Evolutionary conservation across 2,888 invertebrate genomes (phyloP).

Genomic region (Cheilosia impressa): DNA sequence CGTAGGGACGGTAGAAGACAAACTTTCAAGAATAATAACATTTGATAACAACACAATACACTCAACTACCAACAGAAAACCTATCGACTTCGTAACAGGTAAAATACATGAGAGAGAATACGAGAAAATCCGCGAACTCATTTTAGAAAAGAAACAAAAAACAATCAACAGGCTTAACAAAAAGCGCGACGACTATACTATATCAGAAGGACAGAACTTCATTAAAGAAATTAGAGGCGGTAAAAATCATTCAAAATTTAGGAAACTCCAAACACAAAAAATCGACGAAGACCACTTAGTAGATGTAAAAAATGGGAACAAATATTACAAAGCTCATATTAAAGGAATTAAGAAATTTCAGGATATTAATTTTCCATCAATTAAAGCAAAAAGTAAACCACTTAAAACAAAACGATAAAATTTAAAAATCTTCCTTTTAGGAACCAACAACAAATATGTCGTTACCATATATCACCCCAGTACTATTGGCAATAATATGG

Average conservation of each 20-base stretch:
- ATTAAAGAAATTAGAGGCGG: conserved; percentile 48
- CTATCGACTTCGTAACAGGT: conserved; percentile 72
- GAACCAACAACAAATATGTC: too few relatives aligned
- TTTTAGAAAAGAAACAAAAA: conserved; percentile 61
- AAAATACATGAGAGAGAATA: conserved; percentile 63
- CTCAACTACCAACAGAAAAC: conserved; percentile 58
- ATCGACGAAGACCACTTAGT: too few relatives aligned
- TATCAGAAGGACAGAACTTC: conserved; percentile 8
- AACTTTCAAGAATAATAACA: conserved; percentile 68
- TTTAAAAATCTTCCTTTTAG: too few relatives aligned
- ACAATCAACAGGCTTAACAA: conserved; percentile 38
- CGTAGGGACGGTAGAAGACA: conserved; percentile 70
- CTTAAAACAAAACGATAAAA: too few relatives aligned
- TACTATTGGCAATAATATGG: neutral
- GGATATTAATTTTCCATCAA: conserved; percentile 14
- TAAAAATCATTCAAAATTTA: neutral
- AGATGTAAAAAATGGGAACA: too few relatives aligned
- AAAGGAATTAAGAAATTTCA: conserved; percentile 66
- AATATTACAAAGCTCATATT: conserved; percentile 70
- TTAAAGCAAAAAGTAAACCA: too few relatives aligned
- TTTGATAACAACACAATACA: conserved; percentile 74
- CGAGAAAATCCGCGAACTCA: conserved; percentile 45
- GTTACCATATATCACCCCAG: neutral
- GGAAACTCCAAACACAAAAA: too few relatives aligned
- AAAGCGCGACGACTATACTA: conserved; percentile 25